Conservation (phyloP, 2,888 invertebrate genomes). For the Isotomurus palustris region DNA sequence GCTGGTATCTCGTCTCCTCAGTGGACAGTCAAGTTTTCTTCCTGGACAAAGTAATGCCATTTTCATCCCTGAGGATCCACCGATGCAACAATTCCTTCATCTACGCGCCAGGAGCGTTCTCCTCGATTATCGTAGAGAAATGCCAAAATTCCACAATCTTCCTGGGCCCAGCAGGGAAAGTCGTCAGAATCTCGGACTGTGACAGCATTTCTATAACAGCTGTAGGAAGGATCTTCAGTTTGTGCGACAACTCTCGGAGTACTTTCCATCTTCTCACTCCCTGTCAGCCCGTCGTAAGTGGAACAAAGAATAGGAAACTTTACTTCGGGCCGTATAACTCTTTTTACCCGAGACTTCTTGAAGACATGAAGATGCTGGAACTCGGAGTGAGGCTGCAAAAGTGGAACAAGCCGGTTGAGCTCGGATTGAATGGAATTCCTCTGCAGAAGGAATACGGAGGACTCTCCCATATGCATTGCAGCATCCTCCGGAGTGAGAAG, state of each 20-base stretch:
- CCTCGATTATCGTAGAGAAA: conserved; percentile 27
- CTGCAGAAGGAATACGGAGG: neutral
- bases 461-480: too few relatives aligned
- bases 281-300: conserved; percentile 28
- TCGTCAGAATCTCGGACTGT: conserved; percentile 23
- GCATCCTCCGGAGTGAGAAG: neutral
- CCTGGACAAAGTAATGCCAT: conserved; percentile 6
- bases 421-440: conserved; percentile 21
- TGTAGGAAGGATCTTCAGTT: conserved; percentile 22
- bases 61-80: conserved; percentile 30
- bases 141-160: conserved; percentile 27
- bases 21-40: conserved; percentile 30
- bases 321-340: conserved; percentile 30
- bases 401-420: conserved; percentile 26
- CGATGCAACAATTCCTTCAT: conserved; percentile 30
- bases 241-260: conserved; percentile 17
- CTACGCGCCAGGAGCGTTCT: conserved; percentile 29
- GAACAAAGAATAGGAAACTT: conserved; percentile 28
- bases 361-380: conserved; percentile 15
- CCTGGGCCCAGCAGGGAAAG: conserved; percentile 25
- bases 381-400: conserved; percentile 19
- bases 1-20: conserved; percentile 33
- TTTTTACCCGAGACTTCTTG: conserved; percentile 17
- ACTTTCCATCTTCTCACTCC: conserved; percentile 26
- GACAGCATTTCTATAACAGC: conserved; percentile 18